Evolutionary conservation across 2,113 vertebrate species (phyloP).

Genomic region (Furnarius figulus): DNA sequence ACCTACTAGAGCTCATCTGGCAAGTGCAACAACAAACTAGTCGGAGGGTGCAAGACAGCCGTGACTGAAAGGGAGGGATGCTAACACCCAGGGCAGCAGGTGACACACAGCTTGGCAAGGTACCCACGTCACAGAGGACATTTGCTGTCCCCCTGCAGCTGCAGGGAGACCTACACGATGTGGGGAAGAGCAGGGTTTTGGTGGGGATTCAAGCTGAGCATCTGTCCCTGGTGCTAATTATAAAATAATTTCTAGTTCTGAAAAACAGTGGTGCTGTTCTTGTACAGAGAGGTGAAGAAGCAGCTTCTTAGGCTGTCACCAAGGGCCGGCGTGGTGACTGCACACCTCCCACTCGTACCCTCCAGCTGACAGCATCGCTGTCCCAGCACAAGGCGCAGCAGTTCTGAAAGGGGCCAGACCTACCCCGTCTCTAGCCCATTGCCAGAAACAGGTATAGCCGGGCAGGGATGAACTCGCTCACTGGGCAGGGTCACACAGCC

Average conservation of each 20-base stretch:
- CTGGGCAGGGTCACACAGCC: neutral
- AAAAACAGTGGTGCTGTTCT: neutral
- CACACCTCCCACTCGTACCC: rapidly evolving
- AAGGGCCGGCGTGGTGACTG: rapidly evolving
- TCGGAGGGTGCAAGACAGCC: neutral
- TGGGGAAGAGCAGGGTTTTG: neutral
- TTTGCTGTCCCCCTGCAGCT: neutral
- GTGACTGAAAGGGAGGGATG: neutral
- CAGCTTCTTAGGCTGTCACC: neutral
- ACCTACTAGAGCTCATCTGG: neutral
- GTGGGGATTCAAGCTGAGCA: rapidly evolving
- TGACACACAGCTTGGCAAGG: neutral
- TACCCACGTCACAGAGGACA: neutral
- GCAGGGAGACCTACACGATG: neutral
- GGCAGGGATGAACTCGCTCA: neutral
- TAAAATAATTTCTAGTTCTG: neutral
- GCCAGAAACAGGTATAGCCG: neutral
- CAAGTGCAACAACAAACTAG: no score
- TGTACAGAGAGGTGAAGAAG: neutral
- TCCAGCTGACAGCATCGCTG: rapidly evolving
- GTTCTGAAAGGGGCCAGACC: no score
- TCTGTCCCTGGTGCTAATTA: neutral
- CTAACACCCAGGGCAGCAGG: neutral
- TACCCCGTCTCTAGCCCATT: rapidly evolving
- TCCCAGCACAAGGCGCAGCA: rapidly evolving